Evolutionary conservation across 2,888 invertebrate genomes (phyloP), one percentile per base, ranked within the genome.

Genomic region (Lochmaea crataegi): DNA sequence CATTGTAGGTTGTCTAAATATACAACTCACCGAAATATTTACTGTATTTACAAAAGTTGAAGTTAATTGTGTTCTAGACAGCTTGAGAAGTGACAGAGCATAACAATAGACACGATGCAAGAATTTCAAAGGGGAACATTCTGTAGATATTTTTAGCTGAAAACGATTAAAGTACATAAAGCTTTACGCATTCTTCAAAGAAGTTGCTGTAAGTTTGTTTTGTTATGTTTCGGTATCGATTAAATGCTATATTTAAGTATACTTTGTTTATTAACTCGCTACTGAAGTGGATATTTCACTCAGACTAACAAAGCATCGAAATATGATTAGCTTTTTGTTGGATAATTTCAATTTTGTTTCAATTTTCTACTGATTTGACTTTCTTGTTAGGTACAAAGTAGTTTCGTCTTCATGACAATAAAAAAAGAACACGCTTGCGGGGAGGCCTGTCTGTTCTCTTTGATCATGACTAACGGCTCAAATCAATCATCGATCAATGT

Each of bases 401-500:
- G 53, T 65, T 42, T 65, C 9, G 38, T 22, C n/a, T 38, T 38
- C 14, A 32, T 53, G 22, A 18, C 6, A 45, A 63, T 42, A 53
- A 18, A 65, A 53, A 65, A n/a, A 32, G 22, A 65, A 32, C 11
- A 65, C 32, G 32, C 9, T 65, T 16, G 56, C 32, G 16, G 53
- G 71, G 67, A 72, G 65, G 68, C 68, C 69, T 72, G 74, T 70
- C 70, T 68, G 76, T 65, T 72, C 12, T 73, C 71, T 71, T 65
- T 64, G 65, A 63, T 68, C 68, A 77, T 77, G 76, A 75, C 80
- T 83, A 84, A 84, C 83, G 80, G 83, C 82, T 72, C 78, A 80
- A 82, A 84, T 84, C 84, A 84, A 84, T 84, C 84, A 83, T 80
- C 77, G 75, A 80, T 79, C 75, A 72, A 73, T 69, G 71, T 76